Evolutionary conservation across 92 coral and sea anemone species (phyloP).

Genomic region (Paragorgia papillata): DNA sequence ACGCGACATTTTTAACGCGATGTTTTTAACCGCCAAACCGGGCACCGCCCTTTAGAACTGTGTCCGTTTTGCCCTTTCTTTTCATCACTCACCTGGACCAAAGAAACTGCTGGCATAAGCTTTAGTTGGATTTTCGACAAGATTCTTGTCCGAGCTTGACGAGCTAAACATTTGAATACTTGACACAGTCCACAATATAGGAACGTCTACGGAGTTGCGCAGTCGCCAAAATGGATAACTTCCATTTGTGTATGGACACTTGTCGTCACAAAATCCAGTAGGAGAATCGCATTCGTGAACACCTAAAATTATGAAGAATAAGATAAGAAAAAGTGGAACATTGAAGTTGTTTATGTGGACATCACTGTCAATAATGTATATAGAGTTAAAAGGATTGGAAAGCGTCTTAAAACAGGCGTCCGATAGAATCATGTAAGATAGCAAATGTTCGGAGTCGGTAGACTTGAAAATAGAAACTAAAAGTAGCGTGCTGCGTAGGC

Average conservation of each 20-base stretch:
- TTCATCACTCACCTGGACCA: constrained; percentile 81
- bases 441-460: too few relatives aligned
- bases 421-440: too few relatives aligned
- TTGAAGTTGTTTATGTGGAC: too few relatives aligned
- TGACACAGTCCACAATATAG: constrained; percentile 82
- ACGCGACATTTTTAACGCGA: too few relatives aligned
- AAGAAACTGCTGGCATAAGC: constrained; percentile 96
- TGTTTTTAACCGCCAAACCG: too few relatives aligned
- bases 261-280: constrained; percentile 85
- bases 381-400: too few relatives aligned
- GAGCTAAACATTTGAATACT: constrained; percentile 83
- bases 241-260: constrained; percentile 87
- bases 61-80: background rate
- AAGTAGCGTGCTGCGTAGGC: too few relatives aligned
- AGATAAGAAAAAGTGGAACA: too few relatives aligned
- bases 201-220: constrained; percentile 91
- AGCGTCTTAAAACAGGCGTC: too few relatives aligned
- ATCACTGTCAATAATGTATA: background rate
- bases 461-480: too few relatives aligned
- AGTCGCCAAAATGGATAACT: constrained; percentile 96
- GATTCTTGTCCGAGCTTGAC: constrained; percentile 76
- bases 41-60: too few relatives aligned
- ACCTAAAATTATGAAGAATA: constrained; percentile 50
- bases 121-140: constrained; percentile 66
- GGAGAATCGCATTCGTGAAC: constrained; percentile 93